Base-by-base conservation (phyloP, 2,797 vertebrate genomes). In the Gobio occitaniae region DNA sequence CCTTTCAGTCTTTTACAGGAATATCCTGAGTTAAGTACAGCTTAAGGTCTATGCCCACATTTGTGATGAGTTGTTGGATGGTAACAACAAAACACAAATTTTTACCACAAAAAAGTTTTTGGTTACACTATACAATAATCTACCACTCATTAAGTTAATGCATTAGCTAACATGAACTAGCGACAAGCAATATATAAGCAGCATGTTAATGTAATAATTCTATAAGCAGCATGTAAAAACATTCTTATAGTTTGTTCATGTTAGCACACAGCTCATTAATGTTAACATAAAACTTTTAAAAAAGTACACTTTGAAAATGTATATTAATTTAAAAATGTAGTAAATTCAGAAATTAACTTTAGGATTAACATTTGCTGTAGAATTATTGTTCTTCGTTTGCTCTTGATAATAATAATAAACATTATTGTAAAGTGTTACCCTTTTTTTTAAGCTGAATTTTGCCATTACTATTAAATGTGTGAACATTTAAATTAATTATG, bases 1-100 rank as follows among this genome's bases (percentile, higher is more conserved):
- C 52, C 68, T 63, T 83, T 66, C 61, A 66, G 71, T 74, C 21
- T 48, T 48, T 65, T 50, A 36, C 19, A 48, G 41, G 44, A 75
- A 75, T 47, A 47, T 19, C 9, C n/a, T 11, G 38, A 44, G 50
- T 71, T 54, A 70, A 82, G 41, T 48, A 32, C 69, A 72, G 41
- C 48, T 69, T 54, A 41, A 56, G 21, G 7, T 41, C 8, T 56
- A 10, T 17, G 6, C 19, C 12, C 17, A 29, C 29, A 74, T 65
- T 44, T 74, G 19, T 11, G 19, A 11, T 10, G 1, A 65, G 47
- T 48, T 63, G 54, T 48, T 76, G 11, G 36, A 3, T 21, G 41
- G 75, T 29, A 44, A 83, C n/a, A 77, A 61, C 12, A 56, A n/a
- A 12, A 3, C 3, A 21, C 16, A 10, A 50, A 1, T 17, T 29